Conservation (phyloP, 2,113 vertebrate species). For the Peucedramus taeniatus region DNA sequence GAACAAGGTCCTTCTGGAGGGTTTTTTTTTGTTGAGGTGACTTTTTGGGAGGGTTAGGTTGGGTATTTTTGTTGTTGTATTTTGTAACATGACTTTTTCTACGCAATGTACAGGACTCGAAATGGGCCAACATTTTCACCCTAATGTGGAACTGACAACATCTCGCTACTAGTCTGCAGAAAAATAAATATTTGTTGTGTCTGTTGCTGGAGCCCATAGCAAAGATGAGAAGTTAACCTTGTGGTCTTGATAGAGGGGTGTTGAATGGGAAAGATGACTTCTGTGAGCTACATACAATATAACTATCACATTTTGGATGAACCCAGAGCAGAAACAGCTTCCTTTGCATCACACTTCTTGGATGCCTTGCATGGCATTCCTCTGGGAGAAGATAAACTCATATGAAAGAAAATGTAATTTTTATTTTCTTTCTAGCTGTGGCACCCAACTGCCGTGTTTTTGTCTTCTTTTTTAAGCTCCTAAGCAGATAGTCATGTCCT, state of each 20-base stretch:
- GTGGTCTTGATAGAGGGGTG: neutral
- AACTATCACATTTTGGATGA: neutral
- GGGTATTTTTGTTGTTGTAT: no score
- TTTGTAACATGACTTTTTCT: neutral
- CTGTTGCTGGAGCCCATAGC: neutral
- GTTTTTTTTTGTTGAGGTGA: accelerated
- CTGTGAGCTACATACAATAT: neutral
- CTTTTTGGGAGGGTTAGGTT: neutral
- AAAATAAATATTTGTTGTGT: neutral
- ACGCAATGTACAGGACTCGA: neutral
- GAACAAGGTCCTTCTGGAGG: neutral
- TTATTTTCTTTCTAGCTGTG: neutral
- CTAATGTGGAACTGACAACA: neutral
- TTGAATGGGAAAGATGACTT: neutral
- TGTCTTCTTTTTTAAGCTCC: neutral
- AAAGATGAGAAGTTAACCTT: neutral
- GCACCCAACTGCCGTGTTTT: neutral
- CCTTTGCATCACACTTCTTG: neutral
- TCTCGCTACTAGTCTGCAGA: neutral
- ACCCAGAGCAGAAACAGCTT: neutral
- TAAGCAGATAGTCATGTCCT: neutral
- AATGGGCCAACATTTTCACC: neutral
- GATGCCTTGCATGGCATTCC: neutral
- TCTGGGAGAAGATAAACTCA: neutral
- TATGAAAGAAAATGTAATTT: neutral